Evolutionary conservation across 2,797 vertebrate genomes (phyloP), one percentile per base, ranked within the genome.

Genomic region (Lepus oiostolus): DNA sequence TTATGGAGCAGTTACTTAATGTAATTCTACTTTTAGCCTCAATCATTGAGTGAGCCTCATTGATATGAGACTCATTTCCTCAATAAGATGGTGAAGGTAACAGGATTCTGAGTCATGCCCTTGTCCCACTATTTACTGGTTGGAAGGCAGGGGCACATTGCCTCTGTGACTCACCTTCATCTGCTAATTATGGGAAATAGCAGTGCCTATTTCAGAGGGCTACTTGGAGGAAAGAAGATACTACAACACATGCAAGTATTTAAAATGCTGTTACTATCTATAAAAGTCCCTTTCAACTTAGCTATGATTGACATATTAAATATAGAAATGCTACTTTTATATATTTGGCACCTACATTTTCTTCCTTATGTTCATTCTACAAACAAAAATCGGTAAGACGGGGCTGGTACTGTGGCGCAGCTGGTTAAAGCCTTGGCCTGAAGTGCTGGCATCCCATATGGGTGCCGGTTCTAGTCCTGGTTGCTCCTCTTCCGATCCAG

Each of bases 321-420:
- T 35, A 60, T n/a, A 70, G 96, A 88, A 65, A 94, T 47, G 63
- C 47, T 63, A 28, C 12, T 47, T 88, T 83, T 83, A 72, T 72
- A 63, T 54, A 88, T 94, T 88, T 65, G 74, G 30, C 70, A 60
- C 47, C 90, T 93, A 30, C 4, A 54, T 93, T 88, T 94, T 90
- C 72, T 88, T 68, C 14, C 42, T 83, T 74, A 74, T 42, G 26
- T 32, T 32, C 32, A 75, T 71, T 77, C 72, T 92, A 80, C 63
- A 79, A 89, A 87, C 35, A 54, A 82, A 94, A 90, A 81, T 90
- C 58, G 72, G 0, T 85, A 47, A 62, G 80, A 82, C 16, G 4
- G 42, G 42, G 42, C 42, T 47, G 42, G 42, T 47, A 47, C 42
- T 47, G 42, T 47, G 42, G 8, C 42, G 8, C 42, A 47, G 42